Evolutionary conservation across 2,888 invertebrate genomes (phyloP).

Genomic region (Rotaria sp.): DNA sequence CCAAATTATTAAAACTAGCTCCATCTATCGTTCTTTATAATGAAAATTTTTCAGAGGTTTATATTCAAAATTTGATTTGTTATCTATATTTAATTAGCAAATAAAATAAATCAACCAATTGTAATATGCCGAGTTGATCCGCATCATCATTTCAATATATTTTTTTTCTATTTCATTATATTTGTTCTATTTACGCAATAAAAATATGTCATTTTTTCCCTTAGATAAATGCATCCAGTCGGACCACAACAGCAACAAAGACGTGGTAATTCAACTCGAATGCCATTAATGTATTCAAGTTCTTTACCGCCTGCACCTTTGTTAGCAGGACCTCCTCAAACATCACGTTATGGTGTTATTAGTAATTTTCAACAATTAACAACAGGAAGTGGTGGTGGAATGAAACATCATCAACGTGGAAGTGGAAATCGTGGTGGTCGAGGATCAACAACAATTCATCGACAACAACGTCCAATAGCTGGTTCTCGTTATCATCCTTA

Average conservation of each 20-base stretch:
- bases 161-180: background rate
- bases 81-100: background rate
- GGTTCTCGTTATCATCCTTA: slow-evolving; percentile 4
- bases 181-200: background rate
- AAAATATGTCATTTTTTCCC: background rate
- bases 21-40: background rate
- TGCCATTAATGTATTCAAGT: background rate
- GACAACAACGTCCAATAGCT: background rate
- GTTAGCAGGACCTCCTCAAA: background rate
- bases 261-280: background rate
- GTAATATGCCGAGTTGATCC: background rate
- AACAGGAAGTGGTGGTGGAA: background rate
- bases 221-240: background rate
- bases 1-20: background rate
- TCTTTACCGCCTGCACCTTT: background rate
- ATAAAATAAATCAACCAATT: background rate
- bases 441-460: background rate
- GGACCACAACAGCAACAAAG: background rate
- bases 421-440: background rate
- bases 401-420: slow-evolving; percentile 3
- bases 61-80: background rate
- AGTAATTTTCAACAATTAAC: background rate
- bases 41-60: background rate
- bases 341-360: background rate
- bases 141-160: background rate